A percentile compares a stretch with the other conserved stretches of the same genome.
These are phyloP conservation scores for Pachyuromys duprasi DNA, from an alignment of 2,797 vertebrate species.

Conservation along the genomic window DNA sequence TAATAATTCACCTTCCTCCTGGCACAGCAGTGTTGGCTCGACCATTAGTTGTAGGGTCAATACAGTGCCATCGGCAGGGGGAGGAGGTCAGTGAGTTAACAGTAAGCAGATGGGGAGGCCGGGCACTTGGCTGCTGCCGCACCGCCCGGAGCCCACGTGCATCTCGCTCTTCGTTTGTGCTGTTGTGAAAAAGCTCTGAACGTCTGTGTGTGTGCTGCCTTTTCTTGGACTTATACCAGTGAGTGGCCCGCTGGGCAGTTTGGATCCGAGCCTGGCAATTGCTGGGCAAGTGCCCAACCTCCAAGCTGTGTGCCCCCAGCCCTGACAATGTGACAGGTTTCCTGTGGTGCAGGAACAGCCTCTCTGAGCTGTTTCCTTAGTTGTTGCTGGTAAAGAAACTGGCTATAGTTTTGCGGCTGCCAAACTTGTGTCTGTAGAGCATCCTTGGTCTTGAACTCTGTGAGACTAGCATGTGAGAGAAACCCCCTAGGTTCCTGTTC, in stretches of 20 bases:
- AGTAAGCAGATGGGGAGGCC: constrained; percentile 46
- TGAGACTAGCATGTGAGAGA: neutral
- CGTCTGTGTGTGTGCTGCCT: neutral
- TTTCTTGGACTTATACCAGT: neutral
- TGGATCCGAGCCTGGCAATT: neutral
- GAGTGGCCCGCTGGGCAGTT: neutral
- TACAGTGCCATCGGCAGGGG: constrained; percentile 6
- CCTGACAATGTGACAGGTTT: neutral
- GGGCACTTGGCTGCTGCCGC: constrained; percentile 8
- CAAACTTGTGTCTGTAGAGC: neutral
- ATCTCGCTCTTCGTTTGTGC: neutral
- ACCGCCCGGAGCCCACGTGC: constrained; percentile 31
- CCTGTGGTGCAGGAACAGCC: neutral
- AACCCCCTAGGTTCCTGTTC: neutral
- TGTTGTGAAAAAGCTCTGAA: neutral
- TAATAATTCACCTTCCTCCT: constrained; percentile 69
- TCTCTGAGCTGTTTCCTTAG: neutral
- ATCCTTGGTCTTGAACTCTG: neutral
- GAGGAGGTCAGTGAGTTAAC: constrained; percentile 36
- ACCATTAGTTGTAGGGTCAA: constrained; percentile 61
- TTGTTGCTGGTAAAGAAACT: neutral
- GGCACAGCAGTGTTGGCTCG: constrained; percentile 41
- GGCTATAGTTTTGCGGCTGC: neutral
- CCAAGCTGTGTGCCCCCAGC: neutral
- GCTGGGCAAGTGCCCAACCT: neutral